Evolutionary conservation across 37 sponge, comb jelly and placozoan genomes (phyloP).

Genomic region (Bolinopsis microptera): DNA sequence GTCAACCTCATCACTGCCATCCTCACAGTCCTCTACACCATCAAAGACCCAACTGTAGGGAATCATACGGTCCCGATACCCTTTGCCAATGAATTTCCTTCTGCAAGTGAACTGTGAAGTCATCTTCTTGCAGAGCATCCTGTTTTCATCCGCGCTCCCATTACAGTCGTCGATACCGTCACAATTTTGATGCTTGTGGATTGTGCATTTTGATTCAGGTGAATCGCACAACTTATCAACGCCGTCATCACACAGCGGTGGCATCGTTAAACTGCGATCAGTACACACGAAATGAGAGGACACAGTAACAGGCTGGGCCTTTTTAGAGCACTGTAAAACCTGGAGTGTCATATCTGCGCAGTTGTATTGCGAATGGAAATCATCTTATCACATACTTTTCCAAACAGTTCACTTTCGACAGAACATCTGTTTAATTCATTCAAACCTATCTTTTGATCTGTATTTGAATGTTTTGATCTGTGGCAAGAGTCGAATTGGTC

Average conservation of each 20-base stretch:
- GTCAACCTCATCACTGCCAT: background rate
- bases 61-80: background rate
- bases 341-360: background rate
- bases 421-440: background rate
- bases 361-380: background rate
- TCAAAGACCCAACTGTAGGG: background rate
- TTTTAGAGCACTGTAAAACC: background rate
- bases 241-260: background rate
- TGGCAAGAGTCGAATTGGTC: background rate
- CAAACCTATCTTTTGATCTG: background rate
- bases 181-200: conserved; percentile 25
- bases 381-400: background rate
- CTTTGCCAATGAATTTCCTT: background rate
- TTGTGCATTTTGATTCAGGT: background rate
- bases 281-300: background rate
- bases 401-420: background rate
- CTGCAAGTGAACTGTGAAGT: background rate
- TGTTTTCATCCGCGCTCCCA: background rate
- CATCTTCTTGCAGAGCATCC: background rate
- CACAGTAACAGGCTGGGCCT: background rate
- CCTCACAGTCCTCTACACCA: background rate
- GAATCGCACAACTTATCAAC: background rate
- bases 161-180: background rate
- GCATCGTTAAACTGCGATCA: background rate
- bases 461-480: background rate